These are phyloP conservation scores for Scaptomyza reducta DNA, from an alignment of 2,888 invertebrate genomes.

Conservation along the genomic window DNA sequence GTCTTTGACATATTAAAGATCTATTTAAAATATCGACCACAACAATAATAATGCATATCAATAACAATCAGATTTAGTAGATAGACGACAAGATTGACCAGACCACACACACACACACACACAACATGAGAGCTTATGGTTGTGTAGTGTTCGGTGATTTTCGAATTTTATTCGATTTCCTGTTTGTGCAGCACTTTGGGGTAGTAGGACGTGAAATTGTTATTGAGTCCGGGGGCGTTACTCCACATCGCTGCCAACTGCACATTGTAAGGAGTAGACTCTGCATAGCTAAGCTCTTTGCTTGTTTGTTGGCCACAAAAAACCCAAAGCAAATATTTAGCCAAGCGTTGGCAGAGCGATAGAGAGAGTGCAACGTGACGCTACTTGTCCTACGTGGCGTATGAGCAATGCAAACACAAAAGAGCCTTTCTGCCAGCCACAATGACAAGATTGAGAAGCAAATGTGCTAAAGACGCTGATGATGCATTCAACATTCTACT, in stretches of 20 bases:
- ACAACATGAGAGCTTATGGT: conserved; percentile 16
- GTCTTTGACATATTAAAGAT: background rate
- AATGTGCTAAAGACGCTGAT: conserved; percentile 50
- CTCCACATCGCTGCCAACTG: conserved; percentile 24
- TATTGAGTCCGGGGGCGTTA: conserved; percentile 51
- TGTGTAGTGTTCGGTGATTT: conserved; percentile 33
- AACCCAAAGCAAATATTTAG: conserved; percentile 51
- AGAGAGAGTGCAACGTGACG: conserved; percentile 30
- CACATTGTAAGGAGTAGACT: conserved; percentile 29
- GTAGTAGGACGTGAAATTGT: conserved; percentile 57
- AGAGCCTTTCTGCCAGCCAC: background rate
- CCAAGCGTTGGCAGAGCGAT: conserved; percentile 19
- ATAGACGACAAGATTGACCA: conserved; percentile 12
- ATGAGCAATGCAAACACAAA: conserved; percentile 49
- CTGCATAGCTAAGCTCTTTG: conserved; percentile 35
- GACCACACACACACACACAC: conserved; percentile 5
- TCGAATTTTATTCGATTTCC: conserved; percentile 60
- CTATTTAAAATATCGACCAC: background rate
- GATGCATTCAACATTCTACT: conserved; percentile 36
- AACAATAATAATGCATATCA: conserved; percentile 19
- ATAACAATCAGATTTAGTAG: conserved; percentile 23
- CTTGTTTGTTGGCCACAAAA: conserved; percentile 47
- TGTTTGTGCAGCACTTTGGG: conserved; percentile 63
- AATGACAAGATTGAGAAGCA: background rate
- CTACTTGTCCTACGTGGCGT: conserved; percentile 47